These are phyloP conservation scores for Philereme transversata DNA, from an alignment of 2,888 invertebrate species.

Conservation along the genomic window DNA sequence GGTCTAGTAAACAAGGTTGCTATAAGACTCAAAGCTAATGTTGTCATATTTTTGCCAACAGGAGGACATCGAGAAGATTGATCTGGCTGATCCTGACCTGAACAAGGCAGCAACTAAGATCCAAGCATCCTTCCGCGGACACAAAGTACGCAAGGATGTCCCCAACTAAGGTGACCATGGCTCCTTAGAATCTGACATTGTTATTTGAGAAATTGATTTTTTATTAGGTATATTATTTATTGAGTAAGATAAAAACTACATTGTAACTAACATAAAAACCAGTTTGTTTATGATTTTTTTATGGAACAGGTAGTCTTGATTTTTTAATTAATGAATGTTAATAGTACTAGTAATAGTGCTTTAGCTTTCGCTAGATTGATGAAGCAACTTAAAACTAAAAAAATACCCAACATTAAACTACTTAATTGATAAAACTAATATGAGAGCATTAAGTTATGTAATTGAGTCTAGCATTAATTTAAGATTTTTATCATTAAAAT, in stretches of 20 bases:
- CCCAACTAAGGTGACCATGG: slow-evolving; percentile 67
- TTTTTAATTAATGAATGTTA: not conserved
- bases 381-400: not conserved
- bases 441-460: not conserved
- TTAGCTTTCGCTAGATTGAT: slow-evolving; percentile 3
- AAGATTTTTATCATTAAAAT: slow-evolving; percentile 24
- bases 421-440: not conserved
- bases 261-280: not conserved
- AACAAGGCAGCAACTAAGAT: slow-evolving; percentile 96
- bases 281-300: too few species aligned
- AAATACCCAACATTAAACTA: not conserved
- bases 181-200: slow-evolving; percentile 45
- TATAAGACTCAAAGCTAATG: too few species aligned
- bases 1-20: too few species aligned
- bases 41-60: slow-evolving; percentile 46
- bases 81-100: slow-evolving; percentile 93
- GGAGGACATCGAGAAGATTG: slow-evolving; percentile 93
- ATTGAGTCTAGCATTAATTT: slow-evolving; percentile 13
- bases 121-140: slow-evolving; percentile 95
- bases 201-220: slow-evolving; percentile 36
- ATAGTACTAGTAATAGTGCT: not conserved
- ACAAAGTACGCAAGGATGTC: slow-evolving; percentile 92
- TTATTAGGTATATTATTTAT: not conserved
- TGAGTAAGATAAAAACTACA: too few species aligned
- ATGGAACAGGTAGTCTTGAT: too few species aligned